Evolutionary conservation across 2,888 invertebrate genomes (phyloP).

Genomic region (Antheraea yamamai): DNA sequence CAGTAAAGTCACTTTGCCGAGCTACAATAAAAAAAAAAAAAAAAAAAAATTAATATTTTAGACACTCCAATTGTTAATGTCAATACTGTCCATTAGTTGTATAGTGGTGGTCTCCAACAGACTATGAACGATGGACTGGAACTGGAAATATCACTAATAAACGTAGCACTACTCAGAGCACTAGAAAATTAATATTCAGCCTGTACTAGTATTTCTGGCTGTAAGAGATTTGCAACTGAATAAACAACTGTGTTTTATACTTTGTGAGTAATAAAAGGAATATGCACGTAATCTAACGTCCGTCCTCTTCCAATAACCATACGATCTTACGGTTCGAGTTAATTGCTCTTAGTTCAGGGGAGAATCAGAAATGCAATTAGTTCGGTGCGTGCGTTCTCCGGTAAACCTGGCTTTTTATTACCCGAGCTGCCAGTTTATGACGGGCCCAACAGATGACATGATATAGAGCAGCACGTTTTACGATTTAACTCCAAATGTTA

Average conservation of each 20-base stretch:
- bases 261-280: not conserved
- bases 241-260: not conserved
- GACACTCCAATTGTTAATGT: too few species aligned
- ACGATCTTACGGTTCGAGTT: slow-evolving; percentile 47
- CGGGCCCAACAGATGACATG: slow-evolving; percentile 14
- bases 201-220: not conserved
- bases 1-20: too few species aligned
- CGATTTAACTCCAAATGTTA: slow-evolving; percentile 16
- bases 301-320: slow-evolving; percentile 11
- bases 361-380: slow-evolving; percentile 77
- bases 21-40: too few species aligned
- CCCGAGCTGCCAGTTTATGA: slow-evolving; percentile 18
- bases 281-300: not conserved
- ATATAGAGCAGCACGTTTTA: slow-evolving; percentile 20
- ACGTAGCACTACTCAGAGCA: not conserved
- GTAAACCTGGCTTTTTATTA: slow-evolving; percentile 19
- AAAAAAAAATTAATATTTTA: too few species aligned
- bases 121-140: too few species aligned
- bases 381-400: slow-evolving; percentile 56
- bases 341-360: slow-evolving; percentile 66
- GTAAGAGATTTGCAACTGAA: not conserved
- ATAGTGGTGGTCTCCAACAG: too few species aligned
- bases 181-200: not conserved
- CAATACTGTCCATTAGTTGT: too few species aligned
- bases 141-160: too few species aligned